Conservation (phyloP, 1,140 invertebrate species). For the Chelonus insularis region DNA sequence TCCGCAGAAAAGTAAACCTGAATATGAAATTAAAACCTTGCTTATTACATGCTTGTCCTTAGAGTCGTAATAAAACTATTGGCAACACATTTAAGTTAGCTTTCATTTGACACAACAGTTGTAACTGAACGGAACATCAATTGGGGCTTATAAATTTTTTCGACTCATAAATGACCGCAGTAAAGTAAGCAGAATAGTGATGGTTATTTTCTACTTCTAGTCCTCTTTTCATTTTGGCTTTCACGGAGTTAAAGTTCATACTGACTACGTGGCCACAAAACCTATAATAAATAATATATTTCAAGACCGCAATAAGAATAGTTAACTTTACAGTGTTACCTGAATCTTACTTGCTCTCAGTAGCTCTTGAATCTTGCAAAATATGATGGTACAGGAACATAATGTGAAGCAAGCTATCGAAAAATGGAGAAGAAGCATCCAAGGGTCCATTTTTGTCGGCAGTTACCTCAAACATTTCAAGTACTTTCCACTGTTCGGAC, state of each 20-base stretch:
- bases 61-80: too few relatives aligned
- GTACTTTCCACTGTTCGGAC: slow-evolving; percentile 3
- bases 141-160: slow-evolving; percentile 31
- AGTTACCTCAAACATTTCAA: neutral
- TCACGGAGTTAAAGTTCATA: slow-evolving; percentile 18
- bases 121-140: slow-evolving; percentile 10
- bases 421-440: slow-evolving; percentile 1
- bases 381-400: neutral
- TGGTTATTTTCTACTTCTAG: neutral
- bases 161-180: slow-evolving; percentile 27
- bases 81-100: neutral
- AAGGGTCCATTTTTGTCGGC: neutral
- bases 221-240: neutral
- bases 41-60: too few relatives aligned
- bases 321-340: slow-evolving; percentile 31
- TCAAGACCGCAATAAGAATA: slow-evolving; percentile 31
- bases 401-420: slow-evolving; percentile 7
- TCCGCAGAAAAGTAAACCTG: too few relatives aligned
- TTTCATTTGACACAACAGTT: neutral
- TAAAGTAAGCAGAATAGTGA: slow-evolving; percentile 20
- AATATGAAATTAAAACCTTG: too few relatives aligned
- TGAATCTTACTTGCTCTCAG: slow-evolving; percentile 19
- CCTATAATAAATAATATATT: slow-evolving; percentile 31
- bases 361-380: neutral
- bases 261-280: slow-evolving; percentile 18